phyloP scores from a whole-genome alignment of 2,113 vertebrate species.

The Dasyornis broadbenti region DNA sequence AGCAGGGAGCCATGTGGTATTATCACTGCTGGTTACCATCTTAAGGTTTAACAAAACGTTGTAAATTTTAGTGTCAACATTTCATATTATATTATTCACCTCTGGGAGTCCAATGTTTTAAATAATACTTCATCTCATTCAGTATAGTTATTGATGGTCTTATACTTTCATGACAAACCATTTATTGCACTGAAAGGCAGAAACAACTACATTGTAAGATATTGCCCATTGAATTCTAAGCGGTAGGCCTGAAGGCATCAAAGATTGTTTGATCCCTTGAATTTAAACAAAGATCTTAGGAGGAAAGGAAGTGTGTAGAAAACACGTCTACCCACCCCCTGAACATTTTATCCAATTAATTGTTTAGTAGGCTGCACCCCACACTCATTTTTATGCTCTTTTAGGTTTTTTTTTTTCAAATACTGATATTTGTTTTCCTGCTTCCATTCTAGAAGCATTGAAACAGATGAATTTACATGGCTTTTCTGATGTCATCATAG shows the following conservation, averaged over 20 bases:
- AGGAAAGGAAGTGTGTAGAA: not conserved
- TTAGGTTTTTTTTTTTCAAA: not conserved
- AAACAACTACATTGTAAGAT: not conserved
- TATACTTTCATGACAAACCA: not conserved
- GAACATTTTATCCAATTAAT: not conserved
- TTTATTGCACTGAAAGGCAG: not conserved
- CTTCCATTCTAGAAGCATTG: not conserved
- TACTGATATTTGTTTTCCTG: not conserved
- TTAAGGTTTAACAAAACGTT: conserved; percentile 11
- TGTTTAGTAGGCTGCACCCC: not conserved
- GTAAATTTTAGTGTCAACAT: not conserved
- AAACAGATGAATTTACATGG: not conserved
- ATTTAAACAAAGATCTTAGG: not conserved
- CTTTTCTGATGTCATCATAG: not conserved
- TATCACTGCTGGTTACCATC: not conserved
- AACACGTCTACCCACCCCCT: not conserved
- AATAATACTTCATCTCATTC: not conserved
- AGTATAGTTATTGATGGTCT: not conserved
- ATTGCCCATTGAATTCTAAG: not conserved
- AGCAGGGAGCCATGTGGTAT: not conserved
- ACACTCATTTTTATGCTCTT: not conserved
- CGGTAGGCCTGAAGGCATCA: not conserved
- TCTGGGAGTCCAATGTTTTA: not conserved
- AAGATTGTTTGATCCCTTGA: not conserved
- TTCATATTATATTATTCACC: not conserved